phyloP scores from a whole-genome alignment of 1,140 invertebrate species.

The Bombyx mandarina region DNA sequence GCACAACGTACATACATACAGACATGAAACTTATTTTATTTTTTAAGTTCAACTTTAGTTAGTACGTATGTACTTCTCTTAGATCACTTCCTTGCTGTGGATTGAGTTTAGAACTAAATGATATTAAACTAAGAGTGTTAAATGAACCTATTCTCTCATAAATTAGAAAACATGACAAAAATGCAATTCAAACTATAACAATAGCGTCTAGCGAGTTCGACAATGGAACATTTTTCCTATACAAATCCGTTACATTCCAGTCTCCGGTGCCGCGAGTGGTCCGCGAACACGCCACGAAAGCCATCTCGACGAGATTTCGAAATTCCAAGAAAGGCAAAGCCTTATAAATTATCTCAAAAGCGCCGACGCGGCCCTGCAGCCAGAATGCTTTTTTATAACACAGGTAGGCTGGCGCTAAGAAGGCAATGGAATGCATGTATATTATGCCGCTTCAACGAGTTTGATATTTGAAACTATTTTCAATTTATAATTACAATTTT shows the following conservation, averaged over 20 bases:
- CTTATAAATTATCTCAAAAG: slow-evolving; percentile 71
- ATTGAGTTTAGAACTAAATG: no score
- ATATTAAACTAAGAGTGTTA: background rate
- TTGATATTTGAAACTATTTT: slow-evolving; percentile 27
- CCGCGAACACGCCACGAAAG: slow-evolving; percentile 14
- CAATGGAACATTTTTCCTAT: slow-evolving; percentile 55
- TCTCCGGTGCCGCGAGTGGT: slow-evolving; percentile 42
- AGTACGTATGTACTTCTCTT: no score
- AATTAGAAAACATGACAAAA: slow-evolving; percentile 25
- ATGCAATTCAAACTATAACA: slow-evolving; percentile 15
- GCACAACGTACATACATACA: no score
- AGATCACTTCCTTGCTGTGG: no score
- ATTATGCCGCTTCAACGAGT: slow-evolving; percentile 15
- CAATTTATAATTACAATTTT: background rate
- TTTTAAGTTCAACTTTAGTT: no score
- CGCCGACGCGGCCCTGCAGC: slow-evolving; percentile 61
- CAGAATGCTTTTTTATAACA: slow-evolving; percentile 66
- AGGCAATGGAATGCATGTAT: slow-evolving; percentile 53
- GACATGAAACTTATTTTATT: no score
- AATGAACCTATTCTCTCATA: slow-evolving; percentile 3
- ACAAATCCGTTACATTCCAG: slow-evolving; percentile 67
- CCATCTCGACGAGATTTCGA: slow-evolving; percentile 64
- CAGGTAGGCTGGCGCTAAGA: slow-evolving; percentile 70
- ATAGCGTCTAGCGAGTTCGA: slow-evolving; percentile 17
- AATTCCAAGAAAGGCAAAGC: slow-evolving; percentile 68